Evolutionary conservation across 2,888 invertebrate genomes (phyloP).

Genomic region (Mesoligia furuncula): DNA sequence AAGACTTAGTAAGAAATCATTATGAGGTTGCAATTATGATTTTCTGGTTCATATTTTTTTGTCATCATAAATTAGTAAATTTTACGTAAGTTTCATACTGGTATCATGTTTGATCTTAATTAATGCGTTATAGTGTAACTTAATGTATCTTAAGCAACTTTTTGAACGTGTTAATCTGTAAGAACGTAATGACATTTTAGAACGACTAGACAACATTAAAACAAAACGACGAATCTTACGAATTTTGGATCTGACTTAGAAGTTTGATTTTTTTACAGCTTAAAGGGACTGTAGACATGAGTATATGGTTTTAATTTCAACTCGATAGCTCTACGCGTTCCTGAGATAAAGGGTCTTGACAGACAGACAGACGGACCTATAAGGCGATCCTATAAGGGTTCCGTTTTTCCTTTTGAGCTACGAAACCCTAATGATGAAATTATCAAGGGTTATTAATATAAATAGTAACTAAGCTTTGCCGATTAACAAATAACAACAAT

Average conservation of each 20-base stretch:
- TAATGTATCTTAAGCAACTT: background rate
- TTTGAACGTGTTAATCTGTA: background rate
- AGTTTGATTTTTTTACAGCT: no score
- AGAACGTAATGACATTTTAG: constrained; percentile 15
- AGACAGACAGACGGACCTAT: no score
- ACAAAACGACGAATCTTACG: no score
- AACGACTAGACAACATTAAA: constrained; percentile 9
- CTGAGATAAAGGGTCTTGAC: no score
- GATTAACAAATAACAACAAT: no score
- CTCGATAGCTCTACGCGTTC: no score
- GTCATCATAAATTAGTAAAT: background rate
- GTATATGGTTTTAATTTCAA: no score
- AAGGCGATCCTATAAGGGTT: no score
- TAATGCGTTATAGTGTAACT: background rate
- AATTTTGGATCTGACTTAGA: no score
- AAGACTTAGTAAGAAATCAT: background rate
- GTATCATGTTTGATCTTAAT: background rate
- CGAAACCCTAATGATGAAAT: background rate
- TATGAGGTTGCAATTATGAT: background rate
- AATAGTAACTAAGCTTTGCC: background rate
- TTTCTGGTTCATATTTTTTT: background rate
- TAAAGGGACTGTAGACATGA: no score
- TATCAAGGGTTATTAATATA: constrained; percentile 24
- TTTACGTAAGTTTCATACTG: background rate
- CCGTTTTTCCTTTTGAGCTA: no score